Base-by-base conservation (phyloP, 1,140 invertebrate species). In the Heliconius hewitsoni region DNA sequence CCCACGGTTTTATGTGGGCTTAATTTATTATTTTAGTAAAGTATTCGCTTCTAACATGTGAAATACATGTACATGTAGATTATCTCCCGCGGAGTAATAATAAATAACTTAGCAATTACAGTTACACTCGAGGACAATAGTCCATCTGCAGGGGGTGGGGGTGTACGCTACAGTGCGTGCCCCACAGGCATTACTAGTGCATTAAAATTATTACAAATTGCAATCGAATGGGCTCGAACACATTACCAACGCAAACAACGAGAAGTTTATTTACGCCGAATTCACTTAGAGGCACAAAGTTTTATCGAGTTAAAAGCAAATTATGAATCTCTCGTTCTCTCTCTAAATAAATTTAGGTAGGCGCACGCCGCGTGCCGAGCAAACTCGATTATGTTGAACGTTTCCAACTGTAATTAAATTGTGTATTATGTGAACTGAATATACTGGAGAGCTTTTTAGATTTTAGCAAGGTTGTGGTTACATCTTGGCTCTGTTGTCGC, bases 121-220 rank as follows among this genome's bases (percentile, higher is more conserved):
- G 83, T 86, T 85, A 80, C 79, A 82, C 80, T 85, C 75, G 81
- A 87, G 80, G 66, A 90, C 88, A 87, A 87, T 88, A 78, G 82
- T 60, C 55, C 60, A 66, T 79, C 79, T 81, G 13, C 13, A 46
- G 9, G 77, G 87, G 85, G 85, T 37, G 11, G 77, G 77, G 87
- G 86, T 84, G 34, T 77, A 82, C 73, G 83, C 60, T 77, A 85
- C 84, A 86, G 83, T 86, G 84, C 81, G 83, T 82, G 83, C 74
- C 78, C 81, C 72, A 75, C 78, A 81, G 85, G 79, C 86, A 89
- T 88, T 86, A 89, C 84, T 88, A 84, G 76, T 85, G 82, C 87
- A 91, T 93, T 92, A 89, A 91, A 91, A 90, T 92, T 89, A 91
- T 93, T 91, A 91, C 91, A 93, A 92, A 92, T 93, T 87, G 88